Evolutionary conservation across 2,888 invertebrate species (phyloP), one percentile per base, ranked within the genome.

Genomic region (Drosophila austrosaltans): DNA sequence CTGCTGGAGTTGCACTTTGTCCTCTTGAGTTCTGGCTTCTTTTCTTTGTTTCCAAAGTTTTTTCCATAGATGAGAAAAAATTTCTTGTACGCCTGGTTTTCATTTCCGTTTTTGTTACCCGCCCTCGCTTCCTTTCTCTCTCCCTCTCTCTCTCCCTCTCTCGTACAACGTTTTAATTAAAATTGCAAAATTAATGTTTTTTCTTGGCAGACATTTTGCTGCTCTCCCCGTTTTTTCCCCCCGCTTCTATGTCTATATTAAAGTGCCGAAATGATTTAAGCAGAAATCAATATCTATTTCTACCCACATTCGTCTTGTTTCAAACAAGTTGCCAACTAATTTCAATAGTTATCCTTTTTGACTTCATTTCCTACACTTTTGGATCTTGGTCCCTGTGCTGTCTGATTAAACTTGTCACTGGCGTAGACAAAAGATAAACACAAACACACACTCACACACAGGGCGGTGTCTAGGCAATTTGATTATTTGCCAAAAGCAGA

Each of bases 331-430:
- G 69, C 39, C 82, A 88, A 86, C 82, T 88, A 82, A 82, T 82
- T 82, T 82, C 89, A 88, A 82, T 86, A 88, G 89, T 88, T 86
- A 88, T 74, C 87, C 89, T 81, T 87, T 81, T 87, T 66, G 81
- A 72, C 80, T 66, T 66, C 44, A 57, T 0, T 57, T 32, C 48
- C 61, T 75, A 57, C 56, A 48, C 22, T 48, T 48, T 48, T 48
- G 22, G 48, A 4, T 62, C 53, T 63, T 69, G 68, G 36, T 36
- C 44, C 56, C 57, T 63, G 65, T 64, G 63, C 63, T 70, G 72
- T 62, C 84, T 88, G 84, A 85, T 86, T 85, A 88, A 85, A 85
- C 84, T 85, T 85, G 84, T 85, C 84, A 85, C 84, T 77, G 72
- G 70, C 25, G 48, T 69, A 85, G 86, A 86, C 83, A 85, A 88